Evolutionary conservation across 2,113 vertebrate species (phyloP), one percentile per base, ranked within the genome.

Genomic region (Lepisosteus osseus): DNA sequence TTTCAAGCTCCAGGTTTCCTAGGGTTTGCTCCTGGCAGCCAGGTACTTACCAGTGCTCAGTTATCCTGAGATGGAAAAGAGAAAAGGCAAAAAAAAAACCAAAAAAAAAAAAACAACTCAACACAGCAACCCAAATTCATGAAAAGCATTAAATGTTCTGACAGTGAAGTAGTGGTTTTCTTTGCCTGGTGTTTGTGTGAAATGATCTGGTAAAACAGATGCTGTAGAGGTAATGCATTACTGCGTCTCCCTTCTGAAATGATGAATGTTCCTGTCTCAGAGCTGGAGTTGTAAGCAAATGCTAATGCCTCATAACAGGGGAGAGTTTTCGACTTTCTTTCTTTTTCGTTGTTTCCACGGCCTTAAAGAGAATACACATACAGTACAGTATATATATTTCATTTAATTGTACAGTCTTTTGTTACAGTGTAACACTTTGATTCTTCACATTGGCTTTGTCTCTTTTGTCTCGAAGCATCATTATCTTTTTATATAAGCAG

Each of bases 171-270:
- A 87, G 82, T 88, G 79, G 80, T 81, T 87, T 79, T 79, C 84
- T 86, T 84, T 87, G 77, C 65, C 61, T 14, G 59, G 79, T n/a
- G 61, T 84, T 89, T 87, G 79, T 82, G 89, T 88, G 88, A 92
- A 92, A 91, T 90, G 88, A 88, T 86, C 83, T 90, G 89, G 87
- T 83, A 90, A 90, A 92, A 86, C 77, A 86, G 87, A 90, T 83
- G 85, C 77, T 82, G 78, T 82, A 84, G 83, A 84, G 87, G 87
- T 86, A 87, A 91, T 86, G 78, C 78, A 72, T 83, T 86, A 82
- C 82, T 82, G 68, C 76, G 67, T 86, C 84, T 81, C 79, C 76
- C 85, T 85, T 85, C 82, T 74, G 72, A 76, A 79, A 85, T 93
- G 93, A 93, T 89, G 75, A 90, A 93, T 92, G 90, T 80, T 84